Conservation (phyloP, 2,797 vertebrate species). For the Peromyscus attwateri region DNA sequence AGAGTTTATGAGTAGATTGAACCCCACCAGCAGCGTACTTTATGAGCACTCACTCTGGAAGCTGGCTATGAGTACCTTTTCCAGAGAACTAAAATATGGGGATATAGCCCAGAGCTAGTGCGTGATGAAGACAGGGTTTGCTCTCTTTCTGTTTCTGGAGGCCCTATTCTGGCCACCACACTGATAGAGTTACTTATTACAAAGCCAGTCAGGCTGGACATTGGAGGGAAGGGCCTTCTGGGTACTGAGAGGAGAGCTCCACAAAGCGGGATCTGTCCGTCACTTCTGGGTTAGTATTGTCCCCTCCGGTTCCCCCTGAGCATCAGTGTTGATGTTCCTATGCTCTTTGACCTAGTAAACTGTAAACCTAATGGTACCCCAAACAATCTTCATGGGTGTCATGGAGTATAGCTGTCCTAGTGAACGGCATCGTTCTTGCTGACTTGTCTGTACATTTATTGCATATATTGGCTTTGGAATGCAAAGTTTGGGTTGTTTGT, state of each 20-base stretch:
- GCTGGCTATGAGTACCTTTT: not conserved
- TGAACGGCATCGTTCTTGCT: conserved; percentile 41
- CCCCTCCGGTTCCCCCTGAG: not conserved
- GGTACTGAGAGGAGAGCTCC: not conserved
- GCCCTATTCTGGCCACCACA: not conserved
- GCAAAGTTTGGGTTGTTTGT: conserved; percentile 25
- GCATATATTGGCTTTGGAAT: not conserved
- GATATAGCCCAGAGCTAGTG: not conserved
- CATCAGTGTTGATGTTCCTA: not conserved
- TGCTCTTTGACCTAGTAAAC: not conserved
- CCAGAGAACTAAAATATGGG: not conserved
- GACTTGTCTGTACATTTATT: not conserved
- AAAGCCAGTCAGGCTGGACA: not conserved
- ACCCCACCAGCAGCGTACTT: not conserved
- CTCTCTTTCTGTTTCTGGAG: not conserved
- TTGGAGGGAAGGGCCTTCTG: not conserved
- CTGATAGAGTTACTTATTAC: not conserved
- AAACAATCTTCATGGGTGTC: not conserved
- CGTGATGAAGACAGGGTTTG: not conserved
- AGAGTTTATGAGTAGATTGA: not conserved
- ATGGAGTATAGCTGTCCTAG: not conserved
- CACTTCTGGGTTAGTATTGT: not conserved
- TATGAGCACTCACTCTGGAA: not conserved
- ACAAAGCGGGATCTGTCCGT: not conserved
- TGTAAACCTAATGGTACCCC: not conserved